Evolutionary conservation across 2,797 vertebrate genomes (phyloP).

Genomic region (Mus caroli): DNA sequence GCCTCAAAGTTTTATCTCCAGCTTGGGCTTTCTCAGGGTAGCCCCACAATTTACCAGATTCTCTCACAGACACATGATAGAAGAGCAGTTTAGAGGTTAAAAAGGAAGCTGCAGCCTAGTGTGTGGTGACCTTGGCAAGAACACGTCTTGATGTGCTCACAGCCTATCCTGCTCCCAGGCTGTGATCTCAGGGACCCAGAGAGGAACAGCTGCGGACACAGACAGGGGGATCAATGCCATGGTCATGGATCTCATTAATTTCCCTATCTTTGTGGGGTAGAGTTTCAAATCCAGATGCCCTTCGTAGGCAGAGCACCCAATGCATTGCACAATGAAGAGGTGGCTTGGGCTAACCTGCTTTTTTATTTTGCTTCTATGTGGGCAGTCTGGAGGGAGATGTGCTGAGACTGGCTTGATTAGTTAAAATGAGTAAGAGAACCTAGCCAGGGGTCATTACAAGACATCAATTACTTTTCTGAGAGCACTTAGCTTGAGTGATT

Average conservation of each 20-base stretch:
- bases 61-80: slow-evolving; percentile 79
- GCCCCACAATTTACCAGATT: slow-evolving; percentile 38
- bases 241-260: slow-evolving; percentile 55
- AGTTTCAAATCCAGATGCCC: slow-evolving; percentile 61
- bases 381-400: neutral
- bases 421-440: neutral
- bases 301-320: slow-evolving; percentile 32
- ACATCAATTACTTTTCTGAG: neutral
- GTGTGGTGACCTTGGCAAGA: neutral
- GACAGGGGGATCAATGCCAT: slow-evolving; percentile 61
- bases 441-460: neutral
- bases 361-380: neutral
- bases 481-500: neutral
- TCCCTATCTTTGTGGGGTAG: slow-evolving; percentile 73
- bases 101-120: slow-evolving; percentile 61
- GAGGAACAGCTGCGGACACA: slow-evolving; percentile 84
- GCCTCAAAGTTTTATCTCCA: neutral
- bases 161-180: slow-evolving; percentile 75
- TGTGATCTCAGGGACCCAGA: slow-evolving; percentile 79
- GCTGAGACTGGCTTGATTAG: neutral
- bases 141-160: slow-evolving; percentile 47
- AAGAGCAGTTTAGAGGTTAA: slow-evolving; percentile 72
- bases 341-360: neutral
- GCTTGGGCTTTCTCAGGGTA: neutral
- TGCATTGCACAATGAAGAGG: neutral